Conservation (phyloP, 2,113 vertebrate genomes). For the Nanorana parkeri region DNA sequence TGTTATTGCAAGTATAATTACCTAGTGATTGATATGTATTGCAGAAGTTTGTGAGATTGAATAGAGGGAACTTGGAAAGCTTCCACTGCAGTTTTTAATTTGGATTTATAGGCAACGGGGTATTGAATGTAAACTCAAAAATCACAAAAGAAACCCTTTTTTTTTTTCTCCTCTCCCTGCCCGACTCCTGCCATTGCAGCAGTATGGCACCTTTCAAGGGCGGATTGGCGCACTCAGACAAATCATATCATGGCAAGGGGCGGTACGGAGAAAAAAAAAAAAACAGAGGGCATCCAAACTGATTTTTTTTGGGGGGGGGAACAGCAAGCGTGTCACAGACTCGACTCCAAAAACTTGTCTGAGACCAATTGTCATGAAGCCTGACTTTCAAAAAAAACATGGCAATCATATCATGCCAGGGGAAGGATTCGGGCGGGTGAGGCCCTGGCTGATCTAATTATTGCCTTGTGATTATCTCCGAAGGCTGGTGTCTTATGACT, state of each 20-base stretch:
- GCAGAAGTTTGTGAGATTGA: background rate
- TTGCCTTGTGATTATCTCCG: too few relatives aligned
- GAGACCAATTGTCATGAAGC: too few relatives aligned
- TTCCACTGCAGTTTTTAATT: background rate
- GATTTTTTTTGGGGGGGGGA: too few relatives aligned
- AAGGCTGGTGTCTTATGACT: too few relatives aligned
- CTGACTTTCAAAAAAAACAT: too few relatives aligned
- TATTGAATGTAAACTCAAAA: conserved; percentile 15
- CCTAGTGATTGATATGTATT: conserved; percentile 37
- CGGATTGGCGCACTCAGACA: background rate
- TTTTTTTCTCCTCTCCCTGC: too few relatives aligned
- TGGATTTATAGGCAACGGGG: background rate
- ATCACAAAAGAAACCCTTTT: background rate
- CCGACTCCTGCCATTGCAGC: background rate
- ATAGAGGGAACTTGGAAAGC: background rate
- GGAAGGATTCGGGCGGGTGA: too few relatives aligned
- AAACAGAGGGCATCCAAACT: background rate
- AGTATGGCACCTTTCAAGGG: conserved; percentile 8
- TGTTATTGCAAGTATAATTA: conserved; percentile 52
- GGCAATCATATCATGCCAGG: too few relatives aligned
- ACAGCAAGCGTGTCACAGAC: too few relatives aligned
- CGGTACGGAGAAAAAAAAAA: conserved; percentile 14
- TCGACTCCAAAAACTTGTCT: too few relatives aligned
- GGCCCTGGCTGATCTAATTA: too few relatives aligned
- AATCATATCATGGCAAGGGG: conserved; percentile 13